Evolutionary conservation across 1,140 invertebrate species (phyloP), one percentile per base, ranked within the genome.

Genomic region (Pteromalus puparum): DNA sequence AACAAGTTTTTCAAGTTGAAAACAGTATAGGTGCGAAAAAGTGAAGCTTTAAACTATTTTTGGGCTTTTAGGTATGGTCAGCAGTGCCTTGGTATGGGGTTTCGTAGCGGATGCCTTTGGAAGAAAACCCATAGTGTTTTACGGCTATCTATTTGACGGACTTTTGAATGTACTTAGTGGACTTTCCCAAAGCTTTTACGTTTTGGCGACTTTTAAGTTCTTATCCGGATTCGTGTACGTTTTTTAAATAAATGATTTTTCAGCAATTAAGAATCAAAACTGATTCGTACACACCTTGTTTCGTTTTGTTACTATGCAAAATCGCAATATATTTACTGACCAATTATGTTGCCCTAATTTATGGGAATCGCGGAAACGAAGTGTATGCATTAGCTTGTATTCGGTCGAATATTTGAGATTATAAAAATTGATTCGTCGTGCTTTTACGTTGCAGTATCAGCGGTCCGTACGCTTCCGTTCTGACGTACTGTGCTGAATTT

Each of bases 11-110:
- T 42, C 38, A 42, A 42, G 38, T 9, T 42, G 38, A 42, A 42
- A 12, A 42, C 38, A 42, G 38, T 7, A 42, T 7, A n/a, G n/a
- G 10, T 42, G 38, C 0, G 38, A 42, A 9, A 9, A 28, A 5
- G 30, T 5, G 30, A 34, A 34, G 30, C 30, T 34, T 70, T 70
- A 7, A 70, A 70, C 24, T 5, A 70, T 70, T 42, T 73, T 30
- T 15, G 13, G 6, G 1, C 21, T 78, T 81, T 48, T 10, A 95
- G 97, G 97, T 74, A 98, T 97, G 97, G 95, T 97, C 86, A 92
- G 95, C 0, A 97, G 97, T 74, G 96, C 96, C 0, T 95, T 97
- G 88, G 87, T 97, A 24, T 98, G 97, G 97, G 97, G 97, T 5
- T 97, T 96, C 84, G 88, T 97, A 10, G 96, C 96, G 0, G 97